Conservation (phyloP, 2,888 invertebrate genomes). For the Eristalinus sepulchralis region DNA sequence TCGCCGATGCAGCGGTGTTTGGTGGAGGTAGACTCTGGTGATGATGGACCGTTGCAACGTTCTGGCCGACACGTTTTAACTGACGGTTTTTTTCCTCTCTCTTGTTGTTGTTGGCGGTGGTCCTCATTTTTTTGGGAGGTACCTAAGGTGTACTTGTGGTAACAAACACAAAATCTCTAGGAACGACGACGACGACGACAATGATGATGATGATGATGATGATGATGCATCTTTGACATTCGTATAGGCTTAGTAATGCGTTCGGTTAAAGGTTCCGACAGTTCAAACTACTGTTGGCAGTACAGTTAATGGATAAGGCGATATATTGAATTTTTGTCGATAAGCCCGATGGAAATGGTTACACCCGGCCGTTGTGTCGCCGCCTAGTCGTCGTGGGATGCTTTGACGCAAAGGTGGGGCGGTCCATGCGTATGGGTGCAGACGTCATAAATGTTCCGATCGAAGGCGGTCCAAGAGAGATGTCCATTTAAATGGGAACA, state of each 20-base stretch:
- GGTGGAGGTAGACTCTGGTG: neutral
- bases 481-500: slow-evolving; percentile 42
- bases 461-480: slow-evolving; percentile 27
- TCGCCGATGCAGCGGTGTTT: slow-evolving; percentile 21
- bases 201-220: slow-evolving; percentile 27
- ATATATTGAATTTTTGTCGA: slow-evolving; percentile 52
- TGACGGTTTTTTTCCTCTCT: neutral
- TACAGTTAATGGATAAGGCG: slow-evolving; percentile 46
- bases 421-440: neutral
- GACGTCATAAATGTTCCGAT: slow-evolving; percentile 33
- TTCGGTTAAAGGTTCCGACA: slow-evolving; percentile 49
- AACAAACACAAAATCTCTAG: slow-evolving; percentile 15
- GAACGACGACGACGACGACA: neutral
- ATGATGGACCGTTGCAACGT: slow-evolving; percentile 54
- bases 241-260: slow-evolving; percentile 50
- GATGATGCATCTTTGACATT: slow-evolving; percentile 63
- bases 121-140: slow-evolving; percentile 2
- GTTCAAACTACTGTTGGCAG: slow-evolving; percentile 52
- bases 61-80: slow-evolving; percentile 21
- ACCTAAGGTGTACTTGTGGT: slow-evolving; percentile 20
- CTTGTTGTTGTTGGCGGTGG: neutral
- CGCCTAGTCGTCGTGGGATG: neutral
- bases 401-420: neutral
- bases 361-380: neutral
- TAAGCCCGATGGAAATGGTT: slow-evolving; percentile 48